Conservation (phyloP, 2,888 invertebrate species). For the Noctua janthina region DNA sequence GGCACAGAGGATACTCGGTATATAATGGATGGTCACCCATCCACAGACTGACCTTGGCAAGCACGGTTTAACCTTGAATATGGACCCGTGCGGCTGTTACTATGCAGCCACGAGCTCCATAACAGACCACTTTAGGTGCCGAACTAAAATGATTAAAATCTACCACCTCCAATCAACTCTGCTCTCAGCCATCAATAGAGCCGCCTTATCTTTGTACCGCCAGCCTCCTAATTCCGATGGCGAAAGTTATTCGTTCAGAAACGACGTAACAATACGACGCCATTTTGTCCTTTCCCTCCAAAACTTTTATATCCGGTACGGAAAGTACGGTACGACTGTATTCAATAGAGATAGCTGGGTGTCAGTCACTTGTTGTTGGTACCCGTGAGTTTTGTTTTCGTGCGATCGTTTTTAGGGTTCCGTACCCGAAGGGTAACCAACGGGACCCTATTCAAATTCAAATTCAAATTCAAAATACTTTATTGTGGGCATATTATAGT, state of each 20-base stretch:
- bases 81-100: background rate
- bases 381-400: background rate
- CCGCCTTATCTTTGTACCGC: conserved; percentile 49
- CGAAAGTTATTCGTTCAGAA: conserved; percentile 47
- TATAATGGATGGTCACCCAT: background rate
- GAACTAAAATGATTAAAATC: background rate
- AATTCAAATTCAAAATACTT: no score
- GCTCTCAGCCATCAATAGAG: conserved; percentile 33
- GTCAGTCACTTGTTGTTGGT: background rate
- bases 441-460: no score
- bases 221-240: conserved; percentile 57
- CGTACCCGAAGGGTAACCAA: no score
- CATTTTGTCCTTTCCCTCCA: conserved; percentile 35
- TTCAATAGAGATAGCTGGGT: conserved; percentile 5
- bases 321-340: conserved; percentile 10
- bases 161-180: conserved; percentile 26
- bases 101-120: background rate
- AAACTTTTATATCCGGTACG: conserved; percentile 42
- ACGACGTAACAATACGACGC: conserved; percentile 43
- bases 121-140: background rate
- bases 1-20: background rate
- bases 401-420: no score
- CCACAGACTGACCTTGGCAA: background rate
- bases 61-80: background rate
- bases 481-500: no score